phyloP scores from a whole-genome alignment of 1,140 invertebrate genomes.

The Drosophila sp. region DNA sequence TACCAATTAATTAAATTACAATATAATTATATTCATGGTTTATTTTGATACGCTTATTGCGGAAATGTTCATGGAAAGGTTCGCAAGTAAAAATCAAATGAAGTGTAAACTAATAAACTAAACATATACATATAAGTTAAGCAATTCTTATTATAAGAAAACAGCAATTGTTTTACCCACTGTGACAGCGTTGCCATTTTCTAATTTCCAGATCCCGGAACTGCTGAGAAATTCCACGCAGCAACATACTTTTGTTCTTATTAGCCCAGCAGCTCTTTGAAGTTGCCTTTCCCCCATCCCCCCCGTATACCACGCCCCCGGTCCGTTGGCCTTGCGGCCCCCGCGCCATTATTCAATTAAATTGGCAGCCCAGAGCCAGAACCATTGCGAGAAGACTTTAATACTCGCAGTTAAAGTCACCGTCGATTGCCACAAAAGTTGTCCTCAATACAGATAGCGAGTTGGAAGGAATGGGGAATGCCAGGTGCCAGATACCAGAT shows the following conservation, averaged over 20 bases:
- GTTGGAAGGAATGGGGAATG: not conserved
- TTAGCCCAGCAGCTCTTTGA: constrained; percentile 69
- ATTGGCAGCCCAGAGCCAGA: constrained; percentile 57
- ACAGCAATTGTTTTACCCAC: not conserved
- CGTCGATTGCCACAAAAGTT: constrained; percentile 14
- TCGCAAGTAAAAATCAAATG: too few species aligned
- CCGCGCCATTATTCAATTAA: constrained; percentile 76
- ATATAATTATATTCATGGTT: too few species aligned
- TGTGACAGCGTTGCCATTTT: constrained; percentile 37
- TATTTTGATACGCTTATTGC: too few species aligned
- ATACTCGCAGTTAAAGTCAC: constrained; percentile 37
- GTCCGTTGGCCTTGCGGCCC: not conserved
- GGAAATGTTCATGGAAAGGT: too few species aligned
- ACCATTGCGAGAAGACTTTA: constrained; percentile 59
- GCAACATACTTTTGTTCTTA: constrained; percentile 79
- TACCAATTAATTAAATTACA: too few species aligned
- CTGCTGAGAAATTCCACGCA: constrained; percentile 67
- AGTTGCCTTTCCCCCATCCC: constrained; percentile 39
- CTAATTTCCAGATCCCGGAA: constrained; percentile 39
- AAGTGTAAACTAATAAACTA: too few species aligned
- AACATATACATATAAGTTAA: too few species aligned
- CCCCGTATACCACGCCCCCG: not conserved
- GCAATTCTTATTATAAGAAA: too few species aligned
- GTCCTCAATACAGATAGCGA: constrained; percentile 1
- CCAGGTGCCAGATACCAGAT: not conserved